phyloP scores from a whole-genome alignment of 2,888 invertebrate species.

The Onchidella celtica region DNA sequence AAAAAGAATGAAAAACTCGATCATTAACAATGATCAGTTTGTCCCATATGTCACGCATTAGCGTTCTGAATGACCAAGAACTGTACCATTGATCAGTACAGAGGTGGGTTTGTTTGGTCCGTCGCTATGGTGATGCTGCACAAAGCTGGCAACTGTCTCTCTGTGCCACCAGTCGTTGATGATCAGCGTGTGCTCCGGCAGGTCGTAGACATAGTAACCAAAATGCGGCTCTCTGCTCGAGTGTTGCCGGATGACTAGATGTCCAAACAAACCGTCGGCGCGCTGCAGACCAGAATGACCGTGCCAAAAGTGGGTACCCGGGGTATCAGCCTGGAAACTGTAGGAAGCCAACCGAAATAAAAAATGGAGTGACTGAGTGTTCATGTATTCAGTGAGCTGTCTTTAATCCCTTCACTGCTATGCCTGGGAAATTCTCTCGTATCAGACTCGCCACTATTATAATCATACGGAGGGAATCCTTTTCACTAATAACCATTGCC shows the following conservation, averaged over 20 bases:
- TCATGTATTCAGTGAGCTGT: not conserved
- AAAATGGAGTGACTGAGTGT: not conserved
- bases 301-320: constrained; percentile 77
- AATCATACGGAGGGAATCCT: too few relatives aligned
- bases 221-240: constrained; percentile 93
- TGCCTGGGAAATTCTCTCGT: too few relatives aligned
- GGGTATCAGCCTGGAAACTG: constrained; percentile 44
- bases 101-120: constrained; percentile 92
- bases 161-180: constrained; percentile 92
- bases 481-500: too few relatives aligned
- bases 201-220: constrained; percentile 91
- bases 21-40: too few relatives aligned
- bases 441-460: too few relatives aligned
- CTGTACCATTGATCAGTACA: constrained; percentile 90
- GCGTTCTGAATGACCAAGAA: too few relatives aligned
- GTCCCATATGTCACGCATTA: too few relatives aligned
- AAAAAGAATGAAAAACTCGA: too few relatives aligned
- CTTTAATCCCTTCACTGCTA: too few relatives aligned
- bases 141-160: constrained; percentile 87
- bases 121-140: constrained; percentile 90
- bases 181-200: constrained; percentile 92
- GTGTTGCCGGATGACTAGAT: constrained; percentile 69
- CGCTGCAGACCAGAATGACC: constrained; percentile 74
- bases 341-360: too few relatives aligned
- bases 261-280: constrained; percentile 72